phyloP scores from a whole-genome alignment of 2,797 vertebrate genomes.

The Chiroxiphia lanceolata region DNA sequence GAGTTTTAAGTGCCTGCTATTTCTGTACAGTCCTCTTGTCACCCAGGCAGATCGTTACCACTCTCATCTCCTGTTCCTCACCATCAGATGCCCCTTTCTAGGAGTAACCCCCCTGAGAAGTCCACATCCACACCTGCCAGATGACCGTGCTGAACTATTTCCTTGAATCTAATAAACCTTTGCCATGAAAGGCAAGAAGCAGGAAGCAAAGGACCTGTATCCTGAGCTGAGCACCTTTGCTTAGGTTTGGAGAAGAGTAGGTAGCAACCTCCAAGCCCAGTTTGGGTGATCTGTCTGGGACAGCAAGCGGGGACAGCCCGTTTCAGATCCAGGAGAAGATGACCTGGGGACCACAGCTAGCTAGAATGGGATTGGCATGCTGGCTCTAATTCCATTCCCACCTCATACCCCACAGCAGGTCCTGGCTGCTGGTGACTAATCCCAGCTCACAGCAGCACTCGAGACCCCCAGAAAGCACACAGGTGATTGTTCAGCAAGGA shows the following conservation, averaged over 20 bases:
- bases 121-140: background rate
- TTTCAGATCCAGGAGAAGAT: background rate
- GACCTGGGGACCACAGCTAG: background rate
- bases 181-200: background rate
- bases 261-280: background rate
- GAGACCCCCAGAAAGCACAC: background rate
- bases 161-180: background rate
- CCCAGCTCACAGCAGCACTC: background rate
- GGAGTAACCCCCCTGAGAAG: background rate
- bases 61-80: background rate
- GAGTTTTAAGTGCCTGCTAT: background rate
- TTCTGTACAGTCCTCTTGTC: background rate
- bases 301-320: background rate
- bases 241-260: background rate
- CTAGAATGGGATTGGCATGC: fast-evolving
- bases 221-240: background rate
- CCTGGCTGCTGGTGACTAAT: background rate
- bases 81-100: background rate
- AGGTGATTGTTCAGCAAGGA: background rate
- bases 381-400: background rate
- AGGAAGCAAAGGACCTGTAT: background rate
- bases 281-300: background rate
- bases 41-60: background rate
- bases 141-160: background rate
- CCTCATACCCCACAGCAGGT: fast-evolving